Evolutionary conservation across 2,113 vertebrate species (phyloP), one percentile per base, ranked within the genome.

Genomic region (Tetrao urogallus): DNA sequence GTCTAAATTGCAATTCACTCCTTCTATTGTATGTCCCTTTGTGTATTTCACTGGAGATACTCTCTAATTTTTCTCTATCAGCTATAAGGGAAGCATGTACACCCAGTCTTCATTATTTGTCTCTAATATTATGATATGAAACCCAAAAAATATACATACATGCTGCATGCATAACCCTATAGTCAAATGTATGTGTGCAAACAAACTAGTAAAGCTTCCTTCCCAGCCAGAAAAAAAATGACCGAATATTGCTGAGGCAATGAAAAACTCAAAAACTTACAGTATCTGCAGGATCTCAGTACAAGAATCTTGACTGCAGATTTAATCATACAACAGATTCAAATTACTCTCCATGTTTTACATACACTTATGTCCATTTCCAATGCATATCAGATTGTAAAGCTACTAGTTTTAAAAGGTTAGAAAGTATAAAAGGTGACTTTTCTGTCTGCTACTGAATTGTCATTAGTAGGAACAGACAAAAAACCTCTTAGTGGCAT

Each of bases 401-500:
- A 89, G 90, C 50, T 58, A 87, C 7, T 20, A 86, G 57, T 9
- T 93, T 16, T 80, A 19, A 73, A 69, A 83, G 40, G 2, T 58
- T 76, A 79, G 54, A 64, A 34, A 60, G 13, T 74, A 48, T 81
- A 54, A 58, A 40, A 60, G 12, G 56, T 80, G 19, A 21, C 60
- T 84, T 84, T 95, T 95, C 75, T 92, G 24, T 76, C 58, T 83
- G 54, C 43, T 76, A 27, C 30, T 56, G 64, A 38, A n/a, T 47
- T 79, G 7, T 87, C 45, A 13, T 65, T 75, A 64, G 36, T 45
- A 90, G 24, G 61, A 60, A 24, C 16, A 87, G 21, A 48, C 25
- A 19, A 56, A 85, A 85, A 63, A 11, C 48, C 28, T 28, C 6
- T 63, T 60, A 48, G 8, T 50, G 30, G 9, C 24, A n/a, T 80